phyloP scores from a whole-genome alignment of 2,888 invertebrate genomes.

The Dendrolimus houi region DNA sequence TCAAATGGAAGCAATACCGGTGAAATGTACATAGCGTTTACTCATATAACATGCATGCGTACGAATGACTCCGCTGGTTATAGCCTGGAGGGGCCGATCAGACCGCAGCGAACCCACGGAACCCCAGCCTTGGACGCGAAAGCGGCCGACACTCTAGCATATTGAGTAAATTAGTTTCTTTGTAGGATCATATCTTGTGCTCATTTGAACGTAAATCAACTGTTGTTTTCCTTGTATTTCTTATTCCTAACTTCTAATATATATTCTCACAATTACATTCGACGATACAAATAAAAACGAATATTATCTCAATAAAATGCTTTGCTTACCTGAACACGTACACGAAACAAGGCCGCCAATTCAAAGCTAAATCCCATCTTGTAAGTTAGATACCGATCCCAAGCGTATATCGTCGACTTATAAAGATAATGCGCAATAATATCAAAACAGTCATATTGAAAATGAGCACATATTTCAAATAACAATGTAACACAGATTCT shows the following conservation, averaged over 20 bases:
- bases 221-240: not conserved
- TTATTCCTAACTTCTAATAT: no score
- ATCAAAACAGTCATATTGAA: conserved; percentile 9
- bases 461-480: conserved; percentile 13
- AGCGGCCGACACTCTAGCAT: conserved; percentile 1
- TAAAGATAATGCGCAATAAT: conserved; percentile 6
- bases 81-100: conserved; percentile 12
- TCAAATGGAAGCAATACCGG: conserved; percentile 68
- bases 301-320: not conserved
- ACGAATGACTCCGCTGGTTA: conserved; percentile 27
- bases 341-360: conserved; percentile 13
- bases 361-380: not conserved
- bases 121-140: conserved; percentile 10
- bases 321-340: not conserved
- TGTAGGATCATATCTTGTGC: conserved; percentile 15
- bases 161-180: conserved; percentile 18
- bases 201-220: not conserved
- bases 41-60: conserved; percentile 53
- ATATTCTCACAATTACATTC: not conserved
- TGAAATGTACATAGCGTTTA: conserved; percentile 69
- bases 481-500: conserved; percentile 8
- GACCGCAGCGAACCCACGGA: conserved; percentile 9
- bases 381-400: conserved; percentile 1
- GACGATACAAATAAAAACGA: not conserved
- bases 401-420: conserved; percentile 4